Percentiles rank a stretch among this genome's conserved stretches.
Conservation (phyloP, 2,888 invertebrate species). For the Drosophila dives region DNA sequence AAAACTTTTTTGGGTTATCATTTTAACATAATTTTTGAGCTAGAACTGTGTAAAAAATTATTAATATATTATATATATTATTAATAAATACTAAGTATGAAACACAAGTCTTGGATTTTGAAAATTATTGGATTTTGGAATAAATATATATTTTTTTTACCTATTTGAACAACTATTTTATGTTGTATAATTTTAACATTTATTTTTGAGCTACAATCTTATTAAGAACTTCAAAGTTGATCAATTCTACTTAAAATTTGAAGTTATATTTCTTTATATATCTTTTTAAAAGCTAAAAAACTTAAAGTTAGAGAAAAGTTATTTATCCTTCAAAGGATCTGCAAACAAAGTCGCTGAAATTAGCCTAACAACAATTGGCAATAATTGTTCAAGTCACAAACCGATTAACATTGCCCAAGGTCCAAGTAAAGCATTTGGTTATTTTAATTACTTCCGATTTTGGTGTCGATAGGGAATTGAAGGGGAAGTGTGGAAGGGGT, state of each 20-base stretch:
- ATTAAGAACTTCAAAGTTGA: neutral
- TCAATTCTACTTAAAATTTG: neutral
- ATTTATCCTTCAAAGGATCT: neutral
- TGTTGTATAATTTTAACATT: neutral
- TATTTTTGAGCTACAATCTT: neutral
- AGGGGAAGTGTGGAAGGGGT: neutral
- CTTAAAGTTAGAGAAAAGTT: neutral
- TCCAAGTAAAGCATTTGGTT: constrained; percentile 29
- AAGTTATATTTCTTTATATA: neutral
- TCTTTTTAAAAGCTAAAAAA: neutral
- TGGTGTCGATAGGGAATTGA: constrained; percentile 6
- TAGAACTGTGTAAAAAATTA: neutral
- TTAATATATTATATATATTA: neutral
- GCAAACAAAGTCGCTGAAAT: neutral
- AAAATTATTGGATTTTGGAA: no score
- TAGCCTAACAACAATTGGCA: constrained; percentile 4
- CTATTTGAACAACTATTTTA: neutral
- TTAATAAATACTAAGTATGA: no score
- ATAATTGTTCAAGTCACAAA: constrained; percentile 41
- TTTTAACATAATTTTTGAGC: neutral
- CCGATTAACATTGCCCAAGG: constrained; percentile 58
- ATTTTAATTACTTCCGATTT: constrained; percentile 73
- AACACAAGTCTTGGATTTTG: no score
- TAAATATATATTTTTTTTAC: neutral
- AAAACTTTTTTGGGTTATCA: neutral